Evolutionary conservation across 2,113 vertebrate genomes (phyloP).

Genomic region (Riparia riparia): DNA sequence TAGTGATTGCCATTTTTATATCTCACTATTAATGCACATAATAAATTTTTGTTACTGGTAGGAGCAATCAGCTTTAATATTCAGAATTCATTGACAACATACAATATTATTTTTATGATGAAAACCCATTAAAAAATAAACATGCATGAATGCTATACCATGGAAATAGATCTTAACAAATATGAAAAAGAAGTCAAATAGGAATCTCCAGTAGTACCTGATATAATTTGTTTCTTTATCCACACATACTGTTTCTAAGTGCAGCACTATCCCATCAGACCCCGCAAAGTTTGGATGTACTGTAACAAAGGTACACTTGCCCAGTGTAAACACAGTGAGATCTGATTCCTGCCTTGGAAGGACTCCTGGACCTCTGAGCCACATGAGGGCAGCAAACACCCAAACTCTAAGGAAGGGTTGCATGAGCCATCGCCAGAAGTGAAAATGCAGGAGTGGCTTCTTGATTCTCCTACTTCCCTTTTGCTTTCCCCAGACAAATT

Average conservation of each 20-base stretch:
- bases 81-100: background rate
- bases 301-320: background rate
- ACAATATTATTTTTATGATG: background rate
- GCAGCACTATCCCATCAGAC: rapidly evolving
- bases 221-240: background rate
- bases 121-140: background rate
- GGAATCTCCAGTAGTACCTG: background rate
- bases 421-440: rapidly evolving
- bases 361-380: background rate
- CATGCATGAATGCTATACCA: background rate
- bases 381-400: constrained; percentile 1
- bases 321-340: rapidly evolving
- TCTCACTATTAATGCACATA: background rate
- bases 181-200: background rate
- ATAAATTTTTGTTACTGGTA: background rate
- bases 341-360: background rate
- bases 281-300: rapidly evolving
- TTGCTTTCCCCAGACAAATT: background rate
- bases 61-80: background rate
- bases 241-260: background rate
- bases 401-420: too few relatives aligned
- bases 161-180: background rate
- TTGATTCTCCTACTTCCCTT: background rate
- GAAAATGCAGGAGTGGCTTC: background rate
- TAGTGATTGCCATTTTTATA: background rate